phyloP scores from a whole-genome alignment of 2,888 invertebrate species.

The Diloba caeruleocephala region DNA sequence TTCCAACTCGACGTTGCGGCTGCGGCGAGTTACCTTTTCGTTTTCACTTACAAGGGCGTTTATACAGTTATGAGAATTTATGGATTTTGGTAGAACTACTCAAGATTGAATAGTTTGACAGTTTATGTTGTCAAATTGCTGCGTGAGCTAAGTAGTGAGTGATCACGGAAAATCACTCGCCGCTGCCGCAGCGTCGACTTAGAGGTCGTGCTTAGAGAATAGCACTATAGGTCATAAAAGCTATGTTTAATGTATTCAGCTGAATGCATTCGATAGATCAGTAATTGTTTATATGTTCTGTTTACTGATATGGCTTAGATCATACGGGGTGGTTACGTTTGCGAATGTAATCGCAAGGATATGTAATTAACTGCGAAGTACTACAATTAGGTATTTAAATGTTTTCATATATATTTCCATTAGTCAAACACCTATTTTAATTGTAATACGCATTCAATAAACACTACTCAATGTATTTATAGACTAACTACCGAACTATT shows the following conservation, averaged over 20 bases:
- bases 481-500: slow-evolving; percentile 75
- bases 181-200: no score
- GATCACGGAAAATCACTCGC: no score
- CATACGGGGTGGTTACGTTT: slow-evolving; percentile 51
- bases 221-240: slow-evolving; percentile 5
- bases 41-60: no score
- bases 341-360: slow-evolving; percentile 67
- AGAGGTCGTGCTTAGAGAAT: no score
- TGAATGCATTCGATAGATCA: slow-evolving; percentile 52
- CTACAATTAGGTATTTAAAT: slow-evolving; percentile 65
- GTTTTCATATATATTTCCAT: slow-evolving; percentile 57
- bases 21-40: no score
- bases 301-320: slow-evolving; percentile 51
- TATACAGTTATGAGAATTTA: no score
- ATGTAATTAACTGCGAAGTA: slow-evolving; percentile 73
- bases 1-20: no score
- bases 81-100: no score
- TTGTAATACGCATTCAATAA: slow-evolving; percentile 76
- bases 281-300: slow-evolving; percentile 36
- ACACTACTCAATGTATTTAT: slow-evolving; percentile 73
- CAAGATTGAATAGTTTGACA: no score
- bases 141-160: no score
- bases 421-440: slow-evolving; percentile 73
- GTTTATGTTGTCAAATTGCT: no score
- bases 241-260: neutral